A percentile compares a stretch with the other conserved stretches of the same genome.
phyloP scores from a whole-genome alignment of 2,888 invertebrate species.

The Steinernema scapterisci region DNA sequence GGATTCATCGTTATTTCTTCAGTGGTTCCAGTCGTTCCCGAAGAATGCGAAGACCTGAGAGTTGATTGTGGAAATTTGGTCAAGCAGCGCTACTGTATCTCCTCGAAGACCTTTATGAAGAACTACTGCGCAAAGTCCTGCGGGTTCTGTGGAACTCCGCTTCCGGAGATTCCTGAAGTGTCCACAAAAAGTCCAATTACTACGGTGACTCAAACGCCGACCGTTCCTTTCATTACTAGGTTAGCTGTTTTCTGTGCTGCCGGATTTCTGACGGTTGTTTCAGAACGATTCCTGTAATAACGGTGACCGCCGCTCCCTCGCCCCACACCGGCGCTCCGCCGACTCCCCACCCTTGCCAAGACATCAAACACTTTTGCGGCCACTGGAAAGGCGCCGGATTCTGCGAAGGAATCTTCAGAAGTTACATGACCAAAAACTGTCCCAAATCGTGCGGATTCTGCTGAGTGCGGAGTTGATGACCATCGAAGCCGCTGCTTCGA shows the following conservation, averaged over 20 bases:
- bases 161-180: background rate
- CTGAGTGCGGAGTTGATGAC: slow-evolving; percentile 38
- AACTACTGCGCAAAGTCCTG: slow-evolving; percentile 62
- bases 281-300: slow-evolving; percentile 11
- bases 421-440: slow-evolving; percentile 66
- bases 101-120: slow-evolving; percentile 58
- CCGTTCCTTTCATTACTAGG: slow-evolving; percentile 25
- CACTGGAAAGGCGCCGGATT: slow-evolving; percentile 66
- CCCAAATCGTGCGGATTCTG: slow-evolving; percentile 59
- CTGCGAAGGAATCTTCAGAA: slow-evolving; percentile 63
- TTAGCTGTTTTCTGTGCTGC: background rate
- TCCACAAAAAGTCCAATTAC: background rate
- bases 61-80: slow-evolving; percentile 59
- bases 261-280: background rate
- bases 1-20: no score
- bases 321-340: slow-evolving; percentile 37
- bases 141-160: slow-evolving; percentile 55
- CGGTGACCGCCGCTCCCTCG: slow-evolving; percentile 17
- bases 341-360: slow-evolving; percentile 49
- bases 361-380: slow-evolving; percentile 62
- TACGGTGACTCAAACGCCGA: slow-evolving; percentile 13
- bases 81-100: slow-evolving; percentile 53
- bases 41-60: slow-evolving; percentile 63
- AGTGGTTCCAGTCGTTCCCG: slow-evolving; percentile 28
- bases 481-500: slow-evolving; percentile 1